These are phyloP conservation scores for Zaprionus tsacasi DNA, from an alignment of 1,140 invertebrate genomes.

Conservation along the genomic window DNA sequence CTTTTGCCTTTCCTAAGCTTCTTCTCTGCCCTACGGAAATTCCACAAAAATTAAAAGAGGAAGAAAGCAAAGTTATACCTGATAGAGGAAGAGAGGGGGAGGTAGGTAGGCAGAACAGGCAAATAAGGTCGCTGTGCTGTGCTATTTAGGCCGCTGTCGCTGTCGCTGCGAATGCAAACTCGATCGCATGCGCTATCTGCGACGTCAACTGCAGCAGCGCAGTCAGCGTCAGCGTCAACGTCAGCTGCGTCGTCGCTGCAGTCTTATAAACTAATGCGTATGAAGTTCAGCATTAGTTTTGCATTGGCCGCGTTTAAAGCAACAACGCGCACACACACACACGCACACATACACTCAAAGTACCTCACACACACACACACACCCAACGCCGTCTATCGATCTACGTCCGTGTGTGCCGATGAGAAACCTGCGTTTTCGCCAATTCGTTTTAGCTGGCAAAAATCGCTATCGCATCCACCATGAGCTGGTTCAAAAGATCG, in stretches of 20 bases:
- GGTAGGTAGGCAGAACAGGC: background rate
- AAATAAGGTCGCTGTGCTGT: conserved; percentile 52
- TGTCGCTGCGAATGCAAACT: background rate
- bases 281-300: conserved; percentile 80
- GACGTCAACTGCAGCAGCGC: conserved; percentile 11
- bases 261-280: conserved; percentile 79
- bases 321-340: conserved; percentile 40
- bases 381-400: conserved; percentile 8
- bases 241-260: conserved; percentile 14
- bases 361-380: background rate
- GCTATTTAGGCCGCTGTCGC: conserved; percentile 39
- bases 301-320: conserved; percentile 76
- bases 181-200: conserved; percentile 9
- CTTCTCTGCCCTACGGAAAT: background rate
- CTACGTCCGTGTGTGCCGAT: conserved; percentile 84
- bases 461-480: conserved; percentile 86
- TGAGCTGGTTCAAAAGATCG: conserved; percentile 88
- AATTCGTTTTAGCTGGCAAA: conserved; percentile 86
- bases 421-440: conserved; percentile 87
- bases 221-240: background rate
- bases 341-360: background rate
- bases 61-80: background rate
- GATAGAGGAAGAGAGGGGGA: background rate
- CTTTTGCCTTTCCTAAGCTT: background rate
- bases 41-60: background rate